Evolutionary conservation across 2,113 vertebrate genomes (phyloP), one percentile per base, ranked within the genome.

Genomic region (Opisthocomus hoazin): DNA sequence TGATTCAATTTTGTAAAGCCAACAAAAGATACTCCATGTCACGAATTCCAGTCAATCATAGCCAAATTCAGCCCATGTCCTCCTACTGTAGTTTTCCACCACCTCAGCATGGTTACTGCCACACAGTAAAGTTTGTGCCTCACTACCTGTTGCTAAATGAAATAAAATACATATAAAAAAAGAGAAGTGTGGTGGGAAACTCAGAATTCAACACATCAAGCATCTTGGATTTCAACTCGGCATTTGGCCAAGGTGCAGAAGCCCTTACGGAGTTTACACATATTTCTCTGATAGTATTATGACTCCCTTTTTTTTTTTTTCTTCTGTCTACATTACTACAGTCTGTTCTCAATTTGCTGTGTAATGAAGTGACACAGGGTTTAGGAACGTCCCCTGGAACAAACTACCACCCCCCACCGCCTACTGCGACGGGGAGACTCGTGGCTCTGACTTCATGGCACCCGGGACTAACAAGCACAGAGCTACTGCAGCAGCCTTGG

Each of bases 61-160:
- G 81, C 94, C 91, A 92, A 74, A 82, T 70, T 61, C 93, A 63
- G 45, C 50, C 89, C 61, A 5, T 70, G 20, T 53, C 45, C 84
- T 92, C 86, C 73, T 53, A 14, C 87, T 87, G 86, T 60, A 93
- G 53, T 91, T 96, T 96, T 96, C 94, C 96, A 80, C 63, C 70
- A 51, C 64, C 71, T 83, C 71, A 85, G 45, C 69, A 5, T 68
- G 17, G 68, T 60, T 90, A 95, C 68, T 56, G 51, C 54, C 32
- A 41, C 57, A n/a, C 57, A 85, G 41, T 24, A 37, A 68, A 84
- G 73, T 69, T 80, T 84, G 60, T 63, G 43, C 79, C 68, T 94
- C 27, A 0, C 76, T 61, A 18, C 15, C 57, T 91, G 95, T 90
- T 94, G 74, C 60, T 94, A 95, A 97, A 96, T 74, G 65, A 70